A percentile compares a stretch with the other conserved stretches of the same genome.
These are phyloP conservation scores for Diploscapter pachys DNA, from an alignment of 1,140 invertebrate species.

Conservation along the genomic window DNA sequence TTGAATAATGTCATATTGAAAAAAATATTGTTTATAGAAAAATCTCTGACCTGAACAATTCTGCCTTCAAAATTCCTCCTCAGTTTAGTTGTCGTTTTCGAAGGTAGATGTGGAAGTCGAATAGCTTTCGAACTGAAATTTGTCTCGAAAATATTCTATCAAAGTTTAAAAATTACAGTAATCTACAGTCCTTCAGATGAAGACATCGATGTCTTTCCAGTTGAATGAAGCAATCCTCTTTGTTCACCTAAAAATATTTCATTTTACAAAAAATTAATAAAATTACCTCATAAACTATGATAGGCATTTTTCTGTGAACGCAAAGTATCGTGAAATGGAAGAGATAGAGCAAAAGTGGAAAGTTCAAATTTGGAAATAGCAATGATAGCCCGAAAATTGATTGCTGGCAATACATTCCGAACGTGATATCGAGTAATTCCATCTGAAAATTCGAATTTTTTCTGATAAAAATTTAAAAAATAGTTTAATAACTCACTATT, in stretches of 20 bases:
- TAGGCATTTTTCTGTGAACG: constrained; percentile 18
- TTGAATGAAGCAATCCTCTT: constrained; percentile 19
- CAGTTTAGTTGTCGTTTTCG: constrained; percentile 17
- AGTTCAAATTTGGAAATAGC: constrained; percentile 17
- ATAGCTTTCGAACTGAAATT: constrained; percentile 7
- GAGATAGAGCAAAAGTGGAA: constrained; percentile 10
- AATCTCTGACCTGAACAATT: constrained; percentile 8
- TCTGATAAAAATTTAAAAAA: neutral
- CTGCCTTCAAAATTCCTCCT: constrained; percentile 18
- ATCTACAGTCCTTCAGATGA: constrained; percentile 8
- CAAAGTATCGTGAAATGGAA: constrained; percentile 5
- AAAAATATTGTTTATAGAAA: no score
- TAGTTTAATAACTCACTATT: neutral
- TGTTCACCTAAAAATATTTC: neutral
- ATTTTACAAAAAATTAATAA: no score
- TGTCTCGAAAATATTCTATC: no score
- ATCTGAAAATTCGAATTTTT: constrained; percentile 3
- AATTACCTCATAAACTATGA: constrained; percentile 16
- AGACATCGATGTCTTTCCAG: constrained; percentile 15
- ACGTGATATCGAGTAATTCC: constrained; percentile 13
- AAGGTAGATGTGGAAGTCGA: neutral
- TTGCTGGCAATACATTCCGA: constrained; percentile 19
- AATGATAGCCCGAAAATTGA: constrained; percentile 10
- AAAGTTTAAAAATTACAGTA: constrained; percentile 3
- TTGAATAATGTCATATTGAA: no score